Evolutionary conservation across 2,797 vertebrate genomes (phyloP), one percentile per base, ranked within the genome.

Genomic region (Falco cherrug): DNA sequence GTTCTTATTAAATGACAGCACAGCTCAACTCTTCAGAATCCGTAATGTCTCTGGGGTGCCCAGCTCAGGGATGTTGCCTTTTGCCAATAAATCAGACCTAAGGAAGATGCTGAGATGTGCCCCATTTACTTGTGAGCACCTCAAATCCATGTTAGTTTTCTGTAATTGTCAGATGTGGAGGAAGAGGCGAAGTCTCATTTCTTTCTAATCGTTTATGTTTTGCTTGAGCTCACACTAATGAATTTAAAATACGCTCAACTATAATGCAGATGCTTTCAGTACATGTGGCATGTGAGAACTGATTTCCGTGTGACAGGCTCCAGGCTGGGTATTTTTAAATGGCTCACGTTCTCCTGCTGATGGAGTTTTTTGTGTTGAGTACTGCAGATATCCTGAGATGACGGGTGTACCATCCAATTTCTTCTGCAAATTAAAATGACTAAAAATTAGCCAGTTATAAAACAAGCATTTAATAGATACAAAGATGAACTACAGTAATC

Each of bases 191-290:
- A 92, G 77, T 89, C 87, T 91, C 75, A 83, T 96, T 96, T 96
- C 91, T 94, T 93, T 90, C 67, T 91, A 92, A 90, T 93, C 53
- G 4, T 51, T 90, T 85, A 22, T 78, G 89, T 88, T 95, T 96
- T 95, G 89, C 95, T 94, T 93, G 93, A 97, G 90, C 39, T 95
- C 84, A 75, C 87, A 73, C 80, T 94, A 95, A 95, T 76, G 80
- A 94, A 95, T 90, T 95, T 93, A 91, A 94, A 95, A 89, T 83
- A 75, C 9, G 0, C 87, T 90, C 43, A 33, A 39, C 90, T 76
- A 10, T 90, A 90, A 87, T 83, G 70, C 73, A 51, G 91, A 71
- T 68, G 89, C 80, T 91, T 68, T 84, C 48, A 39, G 56, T 48
- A 20, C 63, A 7, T 10, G 71, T 78, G 87, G 43, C 39, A 9